Evolutionary conservation across 30 jellyfish, hydroid and myxozoan genomes (phyloP).

Genomic region (Turritopsis dohrnii): DNA sequence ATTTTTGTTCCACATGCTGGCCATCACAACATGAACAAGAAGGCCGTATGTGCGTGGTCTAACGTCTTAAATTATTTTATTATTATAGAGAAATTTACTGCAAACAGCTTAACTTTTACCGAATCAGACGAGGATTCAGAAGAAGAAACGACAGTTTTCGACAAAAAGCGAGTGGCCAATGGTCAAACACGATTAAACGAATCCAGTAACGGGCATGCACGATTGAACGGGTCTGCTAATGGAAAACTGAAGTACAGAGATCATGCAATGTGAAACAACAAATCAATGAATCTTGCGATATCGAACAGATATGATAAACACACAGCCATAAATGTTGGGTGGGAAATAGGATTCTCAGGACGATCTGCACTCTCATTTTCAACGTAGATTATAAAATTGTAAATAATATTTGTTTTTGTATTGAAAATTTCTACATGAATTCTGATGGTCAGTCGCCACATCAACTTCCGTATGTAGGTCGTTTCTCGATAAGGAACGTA

Average conservation of each 20-base stretch:
- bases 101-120: conserved; percentile 82
- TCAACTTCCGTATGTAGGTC: background rate
- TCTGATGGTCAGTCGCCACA: background rate
- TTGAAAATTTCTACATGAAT: background rate
- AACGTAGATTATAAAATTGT: background rate
- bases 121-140: conserved; percentile 94
- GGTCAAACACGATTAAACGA: conserved; percentile 38
- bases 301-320: background rate
- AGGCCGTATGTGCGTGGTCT: background rate
- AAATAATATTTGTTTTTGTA: background rate
- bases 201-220: conserved; percentile 43
- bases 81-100: conserved; percentile 63
- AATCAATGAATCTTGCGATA: background rate
- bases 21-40: background rate
- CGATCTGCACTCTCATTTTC: background rate
- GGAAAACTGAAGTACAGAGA: conserved; percentile 59
- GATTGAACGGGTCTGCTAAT: conserved; percentile 33
- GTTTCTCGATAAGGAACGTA: background rate
- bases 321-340: too few relatives aligned
- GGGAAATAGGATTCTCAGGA: too few relatives aligned
- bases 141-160: conserved; percentile 92
- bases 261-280: conserved; percentile 68
- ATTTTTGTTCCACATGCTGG: background rate
- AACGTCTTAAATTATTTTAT: background rate
- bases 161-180: conserved; percentile 65